These are phyloP conservation scores for Pollimyrus isidori DNA, from an alignment of 2,113 vertebrate genomes.

Conservation along the genomic window DNA sequence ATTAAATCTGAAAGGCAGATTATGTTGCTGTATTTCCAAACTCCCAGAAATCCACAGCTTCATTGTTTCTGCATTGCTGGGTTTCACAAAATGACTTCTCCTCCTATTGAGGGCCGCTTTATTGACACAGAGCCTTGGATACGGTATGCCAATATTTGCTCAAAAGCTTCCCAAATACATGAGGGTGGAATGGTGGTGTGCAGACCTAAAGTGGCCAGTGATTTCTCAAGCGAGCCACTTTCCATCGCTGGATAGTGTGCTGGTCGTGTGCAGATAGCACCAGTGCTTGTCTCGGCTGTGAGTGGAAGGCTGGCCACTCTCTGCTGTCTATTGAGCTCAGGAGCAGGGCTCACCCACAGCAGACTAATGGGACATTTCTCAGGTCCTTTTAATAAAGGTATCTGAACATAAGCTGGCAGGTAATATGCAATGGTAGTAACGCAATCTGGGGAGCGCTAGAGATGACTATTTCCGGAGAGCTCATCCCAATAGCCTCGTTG, in stretches of 20 bases:
- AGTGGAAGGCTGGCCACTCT: neutral
- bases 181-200: slow-evolving; percentile 28
- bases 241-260: slow-evolving; percentile 27
- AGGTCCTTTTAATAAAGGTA: slow-evolving; percentile 44
- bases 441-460: slow-evolving; percentile 30
- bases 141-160: slow-evolving; percentile 61
- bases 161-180: slow-evolving; percentile 62
- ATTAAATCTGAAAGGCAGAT: slow-evolving; percentile 28
- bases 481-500: slow-evolving; percentile 26
- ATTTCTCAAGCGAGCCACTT: slow-evolving; percentile 21
- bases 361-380: slow-evolving; percentile 29
- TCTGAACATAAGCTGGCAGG: slow-evolving; percentile 29
- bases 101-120: slow-evolving; percentile 38
- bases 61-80: slow-evolving; percentile 50
- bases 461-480: slow-evolving; percentile 27
- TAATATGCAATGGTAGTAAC: slow-evolving; percentile 25
- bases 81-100: slow-evolving; percentile 44
- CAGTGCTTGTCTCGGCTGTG: neutral
- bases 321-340: slow-evolving; percentile 13
- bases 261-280: slow-evolving; percentile 22
- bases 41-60: slow-evolving; percentile 34
- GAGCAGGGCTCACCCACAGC: slow-evolving; percentile 12
- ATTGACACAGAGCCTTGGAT: slow-evolving; percentile 53
- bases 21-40: slow-evolving; percentile 24
- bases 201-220: slow-evolving; percentile 30